Percentiles rank a stretch among this genome's conserved stretches.
phyloP scores from a whole-genome alignment of 35 echinoderm and acorn worm species.

The Hemicentrotus pulcherrimus region DNA sequence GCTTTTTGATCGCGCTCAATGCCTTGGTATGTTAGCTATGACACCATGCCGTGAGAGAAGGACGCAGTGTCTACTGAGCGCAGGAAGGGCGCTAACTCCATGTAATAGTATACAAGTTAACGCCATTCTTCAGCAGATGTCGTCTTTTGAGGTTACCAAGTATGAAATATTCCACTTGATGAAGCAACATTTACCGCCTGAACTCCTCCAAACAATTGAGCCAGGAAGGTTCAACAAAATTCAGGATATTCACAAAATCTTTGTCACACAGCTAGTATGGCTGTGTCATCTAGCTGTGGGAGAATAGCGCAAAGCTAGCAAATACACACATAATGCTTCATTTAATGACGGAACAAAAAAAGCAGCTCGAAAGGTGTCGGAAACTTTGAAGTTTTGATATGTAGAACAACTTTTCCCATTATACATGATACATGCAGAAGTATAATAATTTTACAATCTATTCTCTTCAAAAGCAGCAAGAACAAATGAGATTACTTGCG shows the following conservation, averaged over 20 bases:
- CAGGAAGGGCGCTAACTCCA: neutral
- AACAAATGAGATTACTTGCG: neutral
- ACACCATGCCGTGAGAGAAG: neutral
- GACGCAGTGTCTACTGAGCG: neutral
- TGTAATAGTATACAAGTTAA: neutral
- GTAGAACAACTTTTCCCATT: neutral
- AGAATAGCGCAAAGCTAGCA: neutral
- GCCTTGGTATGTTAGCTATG: neutral
- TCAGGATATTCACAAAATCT: neutral
- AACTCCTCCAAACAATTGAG: neutral
- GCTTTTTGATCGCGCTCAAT: neutral
- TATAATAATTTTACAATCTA: neutral
- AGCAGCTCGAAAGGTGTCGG: neutral
- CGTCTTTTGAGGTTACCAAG: neutral
- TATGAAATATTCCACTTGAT: neutral
- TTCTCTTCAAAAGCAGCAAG: neutral
- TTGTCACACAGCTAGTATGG: neutral
- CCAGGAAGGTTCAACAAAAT: neutral
- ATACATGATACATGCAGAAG: neutral
- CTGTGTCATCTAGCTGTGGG: neutral
- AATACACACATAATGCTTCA: neutral
- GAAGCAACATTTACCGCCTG: neutral
- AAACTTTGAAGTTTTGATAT: neutral
- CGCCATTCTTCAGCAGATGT: neutral
- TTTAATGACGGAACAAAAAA: neutral